Evolutionary conservation across 2,888 invertebrate species (phyloP), one percentile per base, ranked within the genome.

Genomic region (Autographa pulchrina): DNA sequence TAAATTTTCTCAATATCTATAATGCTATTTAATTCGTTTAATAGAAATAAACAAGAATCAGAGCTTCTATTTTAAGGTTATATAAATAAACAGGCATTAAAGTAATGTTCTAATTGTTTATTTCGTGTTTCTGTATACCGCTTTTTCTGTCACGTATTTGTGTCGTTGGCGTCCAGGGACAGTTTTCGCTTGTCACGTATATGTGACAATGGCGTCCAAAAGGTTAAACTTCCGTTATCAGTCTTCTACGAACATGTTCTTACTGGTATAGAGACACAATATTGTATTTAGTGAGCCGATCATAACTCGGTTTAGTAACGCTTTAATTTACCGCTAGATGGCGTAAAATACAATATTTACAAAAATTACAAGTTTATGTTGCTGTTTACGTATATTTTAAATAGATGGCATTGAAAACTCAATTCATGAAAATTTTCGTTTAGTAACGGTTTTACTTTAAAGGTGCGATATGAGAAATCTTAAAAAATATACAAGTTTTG

Each of bases 181-280:
- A n/a, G n/a, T n/a, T n/a, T n/a, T n/a, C n/a, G n/a, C n/a, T n/a
- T n/a, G n/a, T n/a, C n/a, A 56, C 62, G 43, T 62, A 61, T 61
- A 38, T 61, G 61, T 61, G 41, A 61, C 61, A 1, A 35, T 61
- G 61, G 61, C 61, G 41, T 9, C 41, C 41, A 41, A 41, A 41
- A 41, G 41, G 41, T 70, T 56, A 65, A 70, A 64, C 68, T 56
- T 61, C 68, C 58, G 69, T 70, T 14, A 70, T 70, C 54, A 70
- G 61, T 70, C 69, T 65, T 1, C 52, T 0, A 70, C 54, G 69
- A 70, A 4, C 69, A 65, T 25, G 59, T 72, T 64, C 63, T 54
- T 38, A 72, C 63, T 72, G 63, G n/a, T 72, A 72, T 72, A n/a
- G n/a, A 72, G 62, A 71, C 68, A 71, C 71, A 67, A 71, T 65